These are phyloP conservation scores for Isoperla grammatica DNA, from an alignment of 2,888 invertebrate species.

Conservation along the genomic window DNA sequence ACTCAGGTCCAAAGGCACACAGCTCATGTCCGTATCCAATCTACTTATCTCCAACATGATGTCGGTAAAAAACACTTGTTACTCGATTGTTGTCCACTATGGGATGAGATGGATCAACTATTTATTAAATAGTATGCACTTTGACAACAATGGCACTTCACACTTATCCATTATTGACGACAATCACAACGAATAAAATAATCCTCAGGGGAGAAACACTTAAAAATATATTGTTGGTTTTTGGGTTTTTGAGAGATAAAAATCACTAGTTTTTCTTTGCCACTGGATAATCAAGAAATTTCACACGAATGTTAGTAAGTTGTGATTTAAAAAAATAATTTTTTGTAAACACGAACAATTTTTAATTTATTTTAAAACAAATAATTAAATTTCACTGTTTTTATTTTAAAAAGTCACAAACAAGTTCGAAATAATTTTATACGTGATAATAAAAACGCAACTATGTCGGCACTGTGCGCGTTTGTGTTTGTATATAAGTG, in stretches of 20 bases:
- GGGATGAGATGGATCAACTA: too few species aligned
- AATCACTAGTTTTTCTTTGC: neutral
- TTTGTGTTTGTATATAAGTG: slow-evolving; percentile 37
- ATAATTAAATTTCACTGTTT: neutral
- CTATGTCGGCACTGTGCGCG: slow-evolving; percentile 37
- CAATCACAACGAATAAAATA: slow-evolving; percentile 1
- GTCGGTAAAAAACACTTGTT: neutral
- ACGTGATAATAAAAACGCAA: neutral
- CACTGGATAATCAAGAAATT: neutral
- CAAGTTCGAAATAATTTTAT: neutral
- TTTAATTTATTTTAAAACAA: neutral
- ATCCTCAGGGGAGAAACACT: neutral
- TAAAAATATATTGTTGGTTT: neutral
- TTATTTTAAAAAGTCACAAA: neutral
- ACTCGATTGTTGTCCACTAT: neutral
- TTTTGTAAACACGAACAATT: neutral
- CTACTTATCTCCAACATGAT: slow-evolving; percentile 23
- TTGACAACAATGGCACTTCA: slow-evolving; percentile 6
- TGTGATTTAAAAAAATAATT: neutral
- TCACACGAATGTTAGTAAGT: neutral
- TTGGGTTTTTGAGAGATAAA: neutral
- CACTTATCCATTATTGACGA: slow-evolving; percentile 1
- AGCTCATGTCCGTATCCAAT: slow-evolving; percentile 26
- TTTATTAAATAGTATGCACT: neutral
- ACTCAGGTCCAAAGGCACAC: slow-evolving; percentile 70